phyloP scores from a whole-genome alignment of 2,113 vertebrate species.

The Poecilia latipinna region DNA sequence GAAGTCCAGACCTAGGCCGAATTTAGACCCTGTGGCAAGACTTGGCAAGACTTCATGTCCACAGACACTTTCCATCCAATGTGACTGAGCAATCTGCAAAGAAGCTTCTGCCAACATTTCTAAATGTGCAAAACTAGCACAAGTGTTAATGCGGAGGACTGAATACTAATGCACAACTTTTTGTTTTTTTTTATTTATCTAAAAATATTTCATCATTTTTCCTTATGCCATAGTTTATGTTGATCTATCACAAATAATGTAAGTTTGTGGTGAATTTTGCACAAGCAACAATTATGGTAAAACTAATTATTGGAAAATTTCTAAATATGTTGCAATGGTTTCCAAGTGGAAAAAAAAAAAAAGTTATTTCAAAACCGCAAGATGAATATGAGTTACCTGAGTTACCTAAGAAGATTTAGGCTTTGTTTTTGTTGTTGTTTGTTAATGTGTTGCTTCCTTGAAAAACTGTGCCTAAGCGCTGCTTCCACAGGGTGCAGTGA shows the following conservation, averaged over 20 bases:
- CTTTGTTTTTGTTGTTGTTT: background rate
- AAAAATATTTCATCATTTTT: too few relatives aligned
- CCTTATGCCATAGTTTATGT: too few relatives aligned
- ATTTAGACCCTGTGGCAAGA: too few relatives aligned
- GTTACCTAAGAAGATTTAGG: slow-evolving; percentile 8
- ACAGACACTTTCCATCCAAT: too few relatives aligned
- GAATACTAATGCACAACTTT: too few relatives aligned
- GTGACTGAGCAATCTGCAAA: too few relatives aligned
- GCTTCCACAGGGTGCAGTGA: slow-evolving; percentile 15
- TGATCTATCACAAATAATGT: background rate
- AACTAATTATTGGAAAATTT: background rate
- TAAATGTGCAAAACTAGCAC: too few relatives aligned
- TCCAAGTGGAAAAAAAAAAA: background rate
- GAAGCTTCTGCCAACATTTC: too few relatives aligned
- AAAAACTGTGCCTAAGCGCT: slow-evolving; percentile 46
- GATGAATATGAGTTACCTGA: slow-evolving; percentile 10
- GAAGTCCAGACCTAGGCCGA: too few relatives aligned
- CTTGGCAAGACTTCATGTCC: too few relatives aligned
- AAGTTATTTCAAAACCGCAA: background rate
- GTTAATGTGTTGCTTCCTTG: slow-evolving; percentile 45
- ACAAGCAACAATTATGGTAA: background rate
- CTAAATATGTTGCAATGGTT: background rate
- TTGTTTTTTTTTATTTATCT: too few relatives aligned
- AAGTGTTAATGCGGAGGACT: too few relatives aligned
- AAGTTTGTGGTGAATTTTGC: background rate